These are phyloP conservation scores for Mycalesis mineus DNA, from an alignment of 2,888 invertebrate species.

Conservation along the genomic window DNA sequence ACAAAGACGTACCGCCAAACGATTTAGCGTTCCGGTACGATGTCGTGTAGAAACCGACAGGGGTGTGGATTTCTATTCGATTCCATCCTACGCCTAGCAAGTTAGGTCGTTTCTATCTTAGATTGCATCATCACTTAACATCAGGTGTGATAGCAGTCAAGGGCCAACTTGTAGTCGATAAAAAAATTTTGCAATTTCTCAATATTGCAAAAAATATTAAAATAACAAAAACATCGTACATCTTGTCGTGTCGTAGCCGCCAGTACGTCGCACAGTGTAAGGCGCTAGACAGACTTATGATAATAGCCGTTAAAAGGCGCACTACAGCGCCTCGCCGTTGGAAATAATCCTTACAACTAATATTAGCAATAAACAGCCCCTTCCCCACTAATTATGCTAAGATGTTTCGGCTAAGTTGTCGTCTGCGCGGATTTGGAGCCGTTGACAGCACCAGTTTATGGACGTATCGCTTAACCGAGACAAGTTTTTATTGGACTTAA, in stretches of 20 bases:
- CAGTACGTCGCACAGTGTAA: constrained; percentile 26
- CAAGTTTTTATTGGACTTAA: background rate
- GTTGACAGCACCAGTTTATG: constrained; percentile 35
- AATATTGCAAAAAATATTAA: too few species aligned
- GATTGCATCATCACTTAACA: too few species aligned
- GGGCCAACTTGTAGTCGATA: too few species aligned
- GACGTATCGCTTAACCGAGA: constrained; percentile 11
- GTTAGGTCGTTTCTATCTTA: too few species aligned
- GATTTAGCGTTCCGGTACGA: too few species aligned
- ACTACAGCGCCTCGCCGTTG: constrained; percentile 41
- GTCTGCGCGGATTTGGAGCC: constrained; percentile 58
- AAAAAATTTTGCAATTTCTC: too few species aligned
- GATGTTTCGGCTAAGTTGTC: constrained; percentile 56
- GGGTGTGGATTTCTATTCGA: too few species aligned
- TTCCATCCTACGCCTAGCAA: too few species aligned
- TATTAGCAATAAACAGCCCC: constrained; percentile 75
- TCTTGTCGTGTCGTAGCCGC: background rate
- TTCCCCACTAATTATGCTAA: constrained; percentile 72
- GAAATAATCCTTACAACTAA: constrained; percentile 75
- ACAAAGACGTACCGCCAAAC: too few species aligned
- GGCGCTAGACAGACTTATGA: constrained; percentile 46
- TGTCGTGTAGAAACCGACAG: too few species aligned
- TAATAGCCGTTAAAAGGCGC: constrained; percentile 52
- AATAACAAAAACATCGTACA: too few species aligned
- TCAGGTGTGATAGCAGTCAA: too few species aligned